Percentiles rank a stretch among this genome's conserved stretches.
Conservation (phyloP, 1,140 invertebrate genomes). For the Propsilocerus akamusi region DNA sequence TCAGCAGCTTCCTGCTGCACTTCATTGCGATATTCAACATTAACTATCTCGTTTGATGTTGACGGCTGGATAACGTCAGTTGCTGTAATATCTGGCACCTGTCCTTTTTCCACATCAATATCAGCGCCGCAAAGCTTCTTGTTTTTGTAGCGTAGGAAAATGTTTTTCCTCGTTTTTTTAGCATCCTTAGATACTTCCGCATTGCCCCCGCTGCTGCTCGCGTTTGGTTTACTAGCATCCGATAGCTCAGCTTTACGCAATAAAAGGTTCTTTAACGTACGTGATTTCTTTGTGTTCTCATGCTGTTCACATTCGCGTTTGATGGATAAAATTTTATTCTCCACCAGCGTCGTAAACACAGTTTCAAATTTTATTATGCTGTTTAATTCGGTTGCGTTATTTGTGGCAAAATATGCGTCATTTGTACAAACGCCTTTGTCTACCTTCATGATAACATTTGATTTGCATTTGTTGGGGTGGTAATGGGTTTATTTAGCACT, state of each 20-base stretch:
- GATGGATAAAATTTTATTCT: slow-evolving; percentile 23
- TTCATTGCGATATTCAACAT: slow-evolving; percentile 9
- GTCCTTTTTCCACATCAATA: slow-evolving; percentile 6
- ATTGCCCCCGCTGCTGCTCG: background rate
- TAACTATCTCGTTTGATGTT: background rate
- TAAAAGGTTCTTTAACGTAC: slow-evolving; percentile 19
- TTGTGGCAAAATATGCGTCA: slow-evolving; percentile 12
- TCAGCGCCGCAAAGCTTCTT: background rate
- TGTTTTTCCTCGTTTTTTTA: slow-evolving; percentile 4
- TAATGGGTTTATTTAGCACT: too few species aligned
- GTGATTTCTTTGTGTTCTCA: slow-evolving; percentile 16
- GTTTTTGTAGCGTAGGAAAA: slow-evolving; percentile 16
- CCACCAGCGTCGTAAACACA: slow-evolving; percentile 18
- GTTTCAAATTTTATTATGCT: slow-evolving; percentile 14
- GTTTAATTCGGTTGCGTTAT: slow-evolving; percentile 12
- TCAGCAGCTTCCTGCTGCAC: slow-evolving; percentile 17
- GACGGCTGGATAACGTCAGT: background rate
- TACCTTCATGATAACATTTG: slow-evolving; percentile 13
- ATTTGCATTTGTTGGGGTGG: too few species aligned
- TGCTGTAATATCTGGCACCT: slow-evolving; percentile 6
- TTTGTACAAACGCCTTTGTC: slow-evolving; percentile 24
- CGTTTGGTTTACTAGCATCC: background rate
- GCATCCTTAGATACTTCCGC: slow-evolving; percentile 8
- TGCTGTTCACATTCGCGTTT: slow-evolving; percentile 23
- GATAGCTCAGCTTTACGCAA: slow-evolving; percentile 16